phyloP scores from a whole-genome alignment of 2,797 vertebrate species.

The Kryptolebias ocellatus region DNA sequence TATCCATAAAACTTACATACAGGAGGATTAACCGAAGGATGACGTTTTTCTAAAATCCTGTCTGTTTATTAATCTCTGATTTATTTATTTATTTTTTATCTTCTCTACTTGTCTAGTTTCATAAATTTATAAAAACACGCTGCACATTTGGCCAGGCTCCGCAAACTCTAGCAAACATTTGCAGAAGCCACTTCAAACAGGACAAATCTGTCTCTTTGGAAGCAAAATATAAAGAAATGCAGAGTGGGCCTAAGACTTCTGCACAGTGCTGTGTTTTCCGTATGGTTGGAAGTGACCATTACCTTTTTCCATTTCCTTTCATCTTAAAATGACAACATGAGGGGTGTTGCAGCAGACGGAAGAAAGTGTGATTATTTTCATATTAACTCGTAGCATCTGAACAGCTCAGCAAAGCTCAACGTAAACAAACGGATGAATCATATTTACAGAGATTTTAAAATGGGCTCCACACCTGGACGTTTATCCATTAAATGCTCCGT shows the following conservation, averaged over 20 bases:
- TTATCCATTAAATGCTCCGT: neutral
- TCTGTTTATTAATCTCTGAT: too few species aligned
- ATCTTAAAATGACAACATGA: slow-evolving; percentile 23
- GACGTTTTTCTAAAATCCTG: too few species aligned
- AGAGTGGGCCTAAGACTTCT: neutral
- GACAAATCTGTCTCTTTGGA: neutral
- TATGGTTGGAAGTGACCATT: neutral
- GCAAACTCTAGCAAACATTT: too few species aligned
- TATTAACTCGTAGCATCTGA: neutral
- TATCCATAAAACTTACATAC: too few species aligned
- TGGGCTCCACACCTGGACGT: neutral
- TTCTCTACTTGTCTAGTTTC: too few species aligned
- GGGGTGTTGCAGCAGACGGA: slow-evolving; percentile 18
- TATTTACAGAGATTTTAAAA: neutral
- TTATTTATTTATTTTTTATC: too few species aligned
- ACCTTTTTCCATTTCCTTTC: slow-evolving; percentile 17
- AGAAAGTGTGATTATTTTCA: slow-evolving; percentile 14
- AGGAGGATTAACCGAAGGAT: too few species aligned
- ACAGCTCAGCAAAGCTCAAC: slow-evolving; percentile 3
- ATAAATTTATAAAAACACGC: too few species aligned
- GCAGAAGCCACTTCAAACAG: neutral
- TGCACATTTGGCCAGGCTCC: too few species aligned
- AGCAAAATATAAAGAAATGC: neutral
- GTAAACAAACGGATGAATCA: slow-evolving; percentile 7
- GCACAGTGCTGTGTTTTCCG: neutral